Base-by-base conservation (phyloP, 2,888 invertebrate species). In the Drosophila merina region DNA sequence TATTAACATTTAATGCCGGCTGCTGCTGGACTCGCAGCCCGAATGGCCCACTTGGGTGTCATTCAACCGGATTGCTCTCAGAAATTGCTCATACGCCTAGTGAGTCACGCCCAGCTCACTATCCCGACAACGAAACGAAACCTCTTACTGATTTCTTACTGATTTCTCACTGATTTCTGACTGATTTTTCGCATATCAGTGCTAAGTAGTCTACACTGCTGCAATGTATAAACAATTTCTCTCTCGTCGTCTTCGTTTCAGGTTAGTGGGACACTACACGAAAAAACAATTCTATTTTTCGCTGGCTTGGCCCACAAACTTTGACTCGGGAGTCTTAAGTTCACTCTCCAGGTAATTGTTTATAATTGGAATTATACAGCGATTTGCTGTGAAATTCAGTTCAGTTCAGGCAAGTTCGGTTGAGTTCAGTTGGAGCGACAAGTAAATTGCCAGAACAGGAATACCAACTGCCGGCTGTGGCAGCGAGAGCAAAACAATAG, bases 351-450 rank as follows among this genome's bases (percentile, higher is more conserved):
- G 38, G 68, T 77, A 82, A 82, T 82, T 88, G 88, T 63, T 70
- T 81, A 54, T 87, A 82, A 83, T 83, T 87, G 83, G 55, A 80
- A 87, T 78, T 76, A 68, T 72, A 82, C 79, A 51, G 69, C 72
- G 72, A 84, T 84, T 88, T 78, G 57, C 86, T 77, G 79, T 79
- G 80, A 88, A 88, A 82, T 79, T 77, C 58, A 74, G 57, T 64
- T 59, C 42, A 52, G 48, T 71, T 54, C 64, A 20, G 40, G 14
- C 40, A 42, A 42, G 40, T 42, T 42, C 40, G 48, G 38, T 31
- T 28, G 48, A 48, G 60, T 60, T 56, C 62, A 59, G 44, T 47
- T 47, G 31, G 48, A 49, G 52, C 69, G 71, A 75, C 71, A 72
- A 57, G 67, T 48, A 72, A 86, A 74, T 76, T 71, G 64, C 76